These are phyloP conservation scores for Calameuta pallipes DNA, from an alignment of 2,888 invertebrate genomes.

Conservation along the genomic window DNA sequence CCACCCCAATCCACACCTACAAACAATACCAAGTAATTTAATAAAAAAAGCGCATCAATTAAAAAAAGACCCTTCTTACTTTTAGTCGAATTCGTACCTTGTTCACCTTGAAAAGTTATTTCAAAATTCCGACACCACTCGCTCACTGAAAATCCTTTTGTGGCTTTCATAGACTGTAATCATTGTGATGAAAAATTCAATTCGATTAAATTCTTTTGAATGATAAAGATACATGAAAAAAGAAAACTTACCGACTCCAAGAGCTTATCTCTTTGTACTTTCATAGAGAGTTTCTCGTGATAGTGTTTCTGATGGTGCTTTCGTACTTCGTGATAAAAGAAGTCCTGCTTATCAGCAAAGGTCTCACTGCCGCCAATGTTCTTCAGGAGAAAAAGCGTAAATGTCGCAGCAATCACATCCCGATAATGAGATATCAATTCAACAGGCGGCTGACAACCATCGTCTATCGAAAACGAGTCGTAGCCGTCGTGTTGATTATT, in stretches of 20 bases:
- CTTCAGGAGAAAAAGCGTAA: slow-evolving; percentile 89
- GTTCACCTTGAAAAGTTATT: slow-evolving; percentile 92
- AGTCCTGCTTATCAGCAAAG: slow-evolving; percentile 82
- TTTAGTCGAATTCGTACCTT: slow-evolving; percentile 71
- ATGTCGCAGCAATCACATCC: slow-evolving; percentile 92
- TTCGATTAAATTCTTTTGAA: background rate
- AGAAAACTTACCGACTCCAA: slow-evolving; percentile 76
- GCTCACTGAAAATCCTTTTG: slow-evolving; percentile 84
- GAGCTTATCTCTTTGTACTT: slow-evolving; percentile 84
- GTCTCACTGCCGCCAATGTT: slow-evolving; percentile 96
- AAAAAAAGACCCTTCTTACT: background rate
- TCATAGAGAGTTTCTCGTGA: slow-evolving; percentile 86
- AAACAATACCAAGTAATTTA: slow-evolving; percentile 25
- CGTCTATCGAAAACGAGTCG: slow-evolving; percentile 84
- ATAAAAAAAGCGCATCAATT: slow-evolving; percentile 1
- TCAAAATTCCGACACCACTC: slow-evolving; percentile 97
- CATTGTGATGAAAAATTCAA: background rate
- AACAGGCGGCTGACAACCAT: slow-evolving; percentile 89
- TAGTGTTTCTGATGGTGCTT: slow-evolving; percentile 88
- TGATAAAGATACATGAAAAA: no score
- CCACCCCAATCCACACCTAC: slow-evolving; percentile 95
- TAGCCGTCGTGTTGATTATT: slow-evolving; percentile 70
- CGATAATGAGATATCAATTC: slow-evolving; percentile 85
- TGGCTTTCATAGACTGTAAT: slow-evolving; percentile 80
- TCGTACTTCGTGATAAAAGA: slow-evolving; percentile 79